Evolutionary conservation across 1,140 invertebrate genomes (phyloP).

Genomic region (Zaprionus nigranus): DNA sequence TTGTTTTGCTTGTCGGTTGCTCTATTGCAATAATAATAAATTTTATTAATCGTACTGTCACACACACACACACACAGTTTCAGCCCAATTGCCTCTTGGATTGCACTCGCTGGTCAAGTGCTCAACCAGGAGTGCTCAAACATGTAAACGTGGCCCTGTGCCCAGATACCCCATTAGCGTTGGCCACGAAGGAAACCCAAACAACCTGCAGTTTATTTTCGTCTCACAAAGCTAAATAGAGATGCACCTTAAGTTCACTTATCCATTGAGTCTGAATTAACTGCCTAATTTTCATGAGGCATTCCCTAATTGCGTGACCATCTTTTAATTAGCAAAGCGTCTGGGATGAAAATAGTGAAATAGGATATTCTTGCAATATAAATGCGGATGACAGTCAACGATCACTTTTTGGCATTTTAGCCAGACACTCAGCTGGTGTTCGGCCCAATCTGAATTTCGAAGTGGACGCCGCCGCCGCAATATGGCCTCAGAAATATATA

Average conservation of each 20-base stretch:
- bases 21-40: conserved; percentile 81
- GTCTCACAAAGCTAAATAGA: conserved; percentile 36
- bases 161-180: conserved; percentile 10
- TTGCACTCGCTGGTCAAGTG: conserved; percentile 33
- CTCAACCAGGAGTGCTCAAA: conserved; percentile 32
- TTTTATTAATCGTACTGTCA: conserved; percentile 79
- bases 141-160: conserved; percentile 53
- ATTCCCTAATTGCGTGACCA: conserved; percentile 53
- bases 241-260: neutral
- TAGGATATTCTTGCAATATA: neutral
- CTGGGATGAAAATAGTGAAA: neutral
- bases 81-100: neutral
- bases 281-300: conserved; percentile 63
- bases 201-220: conserved; percentile 61
- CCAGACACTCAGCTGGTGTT: neutral
- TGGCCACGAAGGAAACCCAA: too few relatives aligned
- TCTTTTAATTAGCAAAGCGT: conserved; percentile 5
- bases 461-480: conserved; percentile 5
- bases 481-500: conserved; percentile 15
- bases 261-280: conserved; percentile 47
- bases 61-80: conserved; percentile 22
- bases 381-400: neutral
- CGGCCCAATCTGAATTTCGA: neutral
- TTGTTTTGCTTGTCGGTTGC: conserved; percentile 40
- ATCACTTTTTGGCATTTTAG: neutral